Percentiles rank a stretch among this genome's conserved stretches.
phyloP scores from a whole-genome alignment of 2,113 vertebrate genomes.

The Nettapus auritus region DNA sequence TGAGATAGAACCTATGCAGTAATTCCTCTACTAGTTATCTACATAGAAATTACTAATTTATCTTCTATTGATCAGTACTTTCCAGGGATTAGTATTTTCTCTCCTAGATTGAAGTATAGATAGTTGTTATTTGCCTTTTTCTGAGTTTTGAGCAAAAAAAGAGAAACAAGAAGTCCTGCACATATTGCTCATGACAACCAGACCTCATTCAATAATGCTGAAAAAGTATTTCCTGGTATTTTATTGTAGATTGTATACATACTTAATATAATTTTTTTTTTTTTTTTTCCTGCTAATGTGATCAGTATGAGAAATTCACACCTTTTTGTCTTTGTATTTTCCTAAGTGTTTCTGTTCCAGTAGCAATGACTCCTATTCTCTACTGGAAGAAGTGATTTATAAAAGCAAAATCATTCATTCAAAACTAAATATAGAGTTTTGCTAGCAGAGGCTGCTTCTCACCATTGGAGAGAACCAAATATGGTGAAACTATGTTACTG shows the following conservation, averaged over 20 bases:
- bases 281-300: not conserved
- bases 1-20: not conserved
- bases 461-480: slow-evolving; percentile 23
- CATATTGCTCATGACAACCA: not conserved
- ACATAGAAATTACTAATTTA: not conserved
- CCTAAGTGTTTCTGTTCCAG: not conserved
- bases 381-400: not conserved
- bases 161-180: not conserved
- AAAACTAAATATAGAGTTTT: slow-evolving; percentile 36
- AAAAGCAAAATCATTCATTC: not conserved
- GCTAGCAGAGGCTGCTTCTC: not conserved
- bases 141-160: not conserved
- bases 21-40: not conserved
- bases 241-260: not conserved
- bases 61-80: not conserved
- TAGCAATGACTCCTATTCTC: not conserved
- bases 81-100: not conserved
- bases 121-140: not conserved
- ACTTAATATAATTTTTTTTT: not conserved
- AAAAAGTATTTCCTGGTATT: not conserved
- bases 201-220: not conserved
- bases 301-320: not conserved
- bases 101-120: not conserved
- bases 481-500: slow-evolving; percentile 47
- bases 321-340: not conserved